A percentile compares a stretch with the other conserved stretches of the same genome.
Conservation (phyloP, 2,797 vertebrate species). For the Artibeus jamaicensis region DNA sequence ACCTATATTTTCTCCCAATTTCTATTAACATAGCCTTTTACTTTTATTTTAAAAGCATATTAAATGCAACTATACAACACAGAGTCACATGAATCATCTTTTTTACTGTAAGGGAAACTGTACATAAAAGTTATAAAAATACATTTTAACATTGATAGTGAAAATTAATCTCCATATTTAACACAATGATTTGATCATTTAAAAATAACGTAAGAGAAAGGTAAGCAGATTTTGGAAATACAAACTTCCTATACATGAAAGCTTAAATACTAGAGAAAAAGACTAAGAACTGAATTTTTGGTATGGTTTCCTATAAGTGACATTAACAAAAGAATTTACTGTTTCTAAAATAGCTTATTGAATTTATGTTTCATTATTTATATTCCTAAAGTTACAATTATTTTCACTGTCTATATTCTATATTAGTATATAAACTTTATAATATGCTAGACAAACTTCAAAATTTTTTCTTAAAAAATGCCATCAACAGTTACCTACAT, state of each 20-base stretch:
- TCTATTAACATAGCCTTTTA: constrained; percentile 5
- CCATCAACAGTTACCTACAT: background rate
- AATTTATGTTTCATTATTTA: constrained; percentile 26
- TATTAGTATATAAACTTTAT: constrained; percentile 1
- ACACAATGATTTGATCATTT: constrained; percentile 3
- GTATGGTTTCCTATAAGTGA: background rate
- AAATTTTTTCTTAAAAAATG: background rate
- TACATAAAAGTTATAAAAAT: background rate
- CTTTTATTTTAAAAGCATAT: constrained; percentile 1
- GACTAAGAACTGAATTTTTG: background rate
- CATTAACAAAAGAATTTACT: background rate
- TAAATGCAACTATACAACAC: constrained; percentile 1
- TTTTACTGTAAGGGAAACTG: background rate
- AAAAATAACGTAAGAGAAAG: background rate
- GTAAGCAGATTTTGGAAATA: background rate
- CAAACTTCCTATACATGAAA: background rate
- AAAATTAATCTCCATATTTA: constrained; percentile 23
- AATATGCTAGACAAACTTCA: background rate
- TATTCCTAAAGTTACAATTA: background rate
- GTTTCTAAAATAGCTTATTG: background rate
- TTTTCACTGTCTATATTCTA: background rate
- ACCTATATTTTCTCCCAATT: background rate
- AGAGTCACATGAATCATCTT: background rate
- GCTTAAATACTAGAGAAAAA: background rate
- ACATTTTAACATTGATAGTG: background rate